These are phyloP conservation scores for Rhegmatorhina hoffmannsi DNA, from an alignment of 2,113 vertebrate species.

Conservation along the genomic window DNA sequence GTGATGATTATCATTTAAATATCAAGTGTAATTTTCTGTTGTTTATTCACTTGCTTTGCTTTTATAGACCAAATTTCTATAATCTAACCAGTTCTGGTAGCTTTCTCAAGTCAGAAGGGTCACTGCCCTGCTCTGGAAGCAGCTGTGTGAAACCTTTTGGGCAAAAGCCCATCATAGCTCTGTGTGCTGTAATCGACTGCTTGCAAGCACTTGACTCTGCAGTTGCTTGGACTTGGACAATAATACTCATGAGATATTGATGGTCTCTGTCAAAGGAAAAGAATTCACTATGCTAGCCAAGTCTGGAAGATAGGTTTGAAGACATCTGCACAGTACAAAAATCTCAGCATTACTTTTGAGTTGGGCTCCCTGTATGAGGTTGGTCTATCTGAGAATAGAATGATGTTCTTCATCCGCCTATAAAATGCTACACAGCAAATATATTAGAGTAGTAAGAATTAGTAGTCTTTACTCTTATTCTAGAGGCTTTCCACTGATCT, in stretches of 20 bases:
- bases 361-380: background rate
- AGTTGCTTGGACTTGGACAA: background rate
- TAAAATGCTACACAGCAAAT: background rate
- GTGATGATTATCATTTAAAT: background rate
- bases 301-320: background rate
- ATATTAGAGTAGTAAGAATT: background rate
- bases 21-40: background rate
- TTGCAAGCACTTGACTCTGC: background rate
- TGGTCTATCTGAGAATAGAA: background rate
- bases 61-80: background rate
- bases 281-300: background rate
- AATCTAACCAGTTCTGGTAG: background rate
- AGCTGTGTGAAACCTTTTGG: background rate
- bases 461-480: background rate
- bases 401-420: background rate
- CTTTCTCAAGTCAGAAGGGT: background rate
- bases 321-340: background rate
- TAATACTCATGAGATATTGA: background rate
- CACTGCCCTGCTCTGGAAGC: background rate
- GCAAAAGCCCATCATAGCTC: background rate
- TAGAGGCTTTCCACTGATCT: background rate
- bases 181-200: background rate
- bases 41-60: background rate
- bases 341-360: background rate
- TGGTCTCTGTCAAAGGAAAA: background rate